A percentile compares a stretch with the other conserved stretches of the same genome.
Conservation (phyloP, 2,888 invertebrate species). For the Luperina testacea region DNA sequence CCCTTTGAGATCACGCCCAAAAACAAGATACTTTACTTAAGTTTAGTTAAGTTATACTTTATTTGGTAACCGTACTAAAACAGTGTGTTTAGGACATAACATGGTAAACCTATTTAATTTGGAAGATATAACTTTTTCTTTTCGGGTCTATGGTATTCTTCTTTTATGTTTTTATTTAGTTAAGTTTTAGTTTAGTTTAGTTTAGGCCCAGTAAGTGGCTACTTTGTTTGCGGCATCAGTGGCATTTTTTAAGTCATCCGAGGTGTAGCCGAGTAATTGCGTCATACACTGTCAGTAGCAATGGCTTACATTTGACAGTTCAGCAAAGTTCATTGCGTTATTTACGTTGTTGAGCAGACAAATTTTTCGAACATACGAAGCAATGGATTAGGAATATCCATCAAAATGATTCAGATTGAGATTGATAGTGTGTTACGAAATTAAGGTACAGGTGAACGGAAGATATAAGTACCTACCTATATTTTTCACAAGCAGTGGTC, state of each 20-base stretch:
- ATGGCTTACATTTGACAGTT: not conserved
- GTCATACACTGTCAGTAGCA: not conserved
- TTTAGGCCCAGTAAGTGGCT: not conserved
- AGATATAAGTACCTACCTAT: not conserved
- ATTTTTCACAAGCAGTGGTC: not conserved
- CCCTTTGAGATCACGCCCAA: slow-evolving; percentile 20
- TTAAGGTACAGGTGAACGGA: not conserved
- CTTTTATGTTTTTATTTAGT: too few relatives aligned
- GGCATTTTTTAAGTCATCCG: not conserved
- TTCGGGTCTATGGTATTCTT: not conserved
- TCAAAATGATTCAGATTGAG: not conserved
- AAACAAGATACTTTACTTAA: slow-evolving; percentile 27
- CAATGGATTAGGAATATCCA: not conserved
- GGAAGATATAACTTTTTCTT: not conserved
- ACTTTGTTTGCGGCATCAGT: not conserved
- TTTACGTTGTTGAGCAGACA: not conserved
- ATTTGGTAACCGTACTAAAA: slow-evolving; percentile 41
- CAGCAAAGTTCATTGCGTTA: not conserved
- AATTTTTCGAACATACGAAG: not conserved
- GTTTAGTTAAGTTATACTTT: slow-evolving; percentile 2
- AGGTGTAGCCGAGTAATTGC: not conserved
- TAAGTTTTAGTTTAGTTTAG: not conserved
- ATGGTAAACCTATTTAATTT: not conserved
- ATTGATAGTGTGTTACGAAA: not conserved
- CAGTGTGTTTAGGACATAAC: slow-evolving; percentile 27